Conservation (phyloP, 2,888 invertebrate genomes). For the Calephelis perditalis region DNA sequence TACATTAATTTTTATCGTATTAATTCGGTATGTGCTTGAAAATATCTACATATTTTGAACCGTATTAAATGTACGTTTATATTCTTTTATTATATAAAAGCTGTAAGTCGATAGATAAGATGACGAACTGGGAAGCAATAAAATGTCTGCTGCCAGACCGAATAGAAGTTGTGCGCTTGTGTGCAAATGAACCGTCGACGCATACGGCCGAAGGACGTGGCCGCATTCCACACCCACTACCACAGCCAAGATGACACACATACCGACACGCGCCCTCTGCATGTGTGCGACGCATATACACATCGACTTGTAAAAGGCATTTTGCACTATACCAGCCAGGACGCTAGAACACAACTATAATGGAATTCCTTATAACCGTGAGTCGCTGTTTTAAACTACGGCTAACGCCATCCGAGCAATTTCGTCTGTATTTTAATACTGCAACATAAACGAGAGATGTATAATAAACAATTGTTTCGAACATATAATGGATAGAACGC, state of each 20-base stretch:
- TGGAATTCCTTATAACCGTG: constrained; percentile 58
- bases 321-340: constrained; percentile 48
- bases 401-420: constrained; percentile 21
- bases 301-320: constrained; percentile 46
- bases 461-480: constrained; percentile 11
- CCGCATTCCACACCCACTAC: constrained; percentile 70
- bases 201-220: constrained; percentile 74
- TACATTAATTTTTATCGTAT: no score
- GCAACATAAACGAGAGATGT: not conserved
- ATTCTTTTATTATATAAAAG: not conserved
- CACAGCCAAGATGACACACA: constrained; percentile 64
- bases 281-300: constrained; percentile 40
- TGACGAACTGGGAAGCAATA: constrained; percentile 63
- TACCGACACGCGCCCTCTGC: constrained; percentile 52
- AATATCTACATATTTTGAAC: no score
- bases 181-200: constrained; percentile 70
- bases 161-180: constrained; percentile 54
- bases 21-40: no score
- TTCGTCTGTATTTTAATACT: constrained; percentile 24
- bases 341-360: constrained; percentile 49
- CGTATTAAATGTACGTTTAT: no score
- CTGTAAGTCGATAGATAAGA: not conserved
- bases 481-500: constrained; percentile 24
- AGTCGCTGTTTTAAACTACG: constrained; percentile 45
- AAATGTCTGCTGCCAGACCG: constrained; percentile 44